Conservation (phyloP, 2,113 vertebrate species). For the Hystrix brachyura region DNA sequence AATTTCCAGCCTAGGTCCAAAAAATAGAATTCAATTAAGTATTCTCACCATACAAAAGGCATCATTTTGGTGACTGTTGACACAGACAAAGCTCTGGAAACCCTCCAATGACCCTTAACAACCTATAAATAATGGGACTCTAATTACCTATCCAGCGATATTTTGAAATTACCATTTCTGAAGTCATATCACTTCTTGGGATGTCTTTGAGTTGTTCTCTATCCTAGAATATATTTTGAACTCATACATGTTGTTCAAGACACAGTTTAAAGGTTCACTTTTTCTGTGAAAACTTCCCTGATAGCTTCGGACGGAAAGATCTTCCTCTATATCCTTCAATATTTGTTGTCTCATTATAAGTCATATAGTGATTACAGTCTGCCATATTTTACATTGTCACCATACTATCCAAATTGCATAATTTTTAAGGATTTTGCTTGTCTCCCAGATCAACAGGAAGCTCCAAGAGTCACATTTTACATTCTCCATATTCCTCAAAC, state of each 20-base stretch:
- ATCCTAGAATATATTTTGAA: not conserved
- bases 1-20: not conserved
- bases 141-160: not conserved
- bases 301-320: not conserved
- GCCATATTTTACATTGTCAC: not conserved
- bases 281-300: not conserved
- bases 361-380: not conserved
- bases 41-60: not conserved
- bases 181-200: not conserved
- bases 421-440: not conserved
- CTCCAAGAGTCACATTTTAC: not conserved
- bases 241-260: not conserved
- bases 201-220: not conserved
- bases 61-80: not conserved
- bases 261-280: not conserved
- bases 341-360: slow-evolving; percentile 35
- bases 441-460: slow-evolving; percentile 1
- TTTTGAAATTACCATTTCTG: slow-evolving; percentile 36
- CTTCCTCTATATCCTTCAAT: not conserved
- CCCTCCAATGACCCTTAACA: not conserved
- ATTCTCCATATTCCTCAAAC: not conserved
- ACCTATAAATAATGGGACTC: not conserved
- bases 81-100: not conserved
- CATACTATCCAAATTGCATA: not conserved
- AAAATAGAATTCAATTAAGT: not conserved